Evolutionary conservation across 2,888 invertebrate species (phyloP), one percentile per base, ranked within the genome.

Genomic region (Patella depressa): DNA sequence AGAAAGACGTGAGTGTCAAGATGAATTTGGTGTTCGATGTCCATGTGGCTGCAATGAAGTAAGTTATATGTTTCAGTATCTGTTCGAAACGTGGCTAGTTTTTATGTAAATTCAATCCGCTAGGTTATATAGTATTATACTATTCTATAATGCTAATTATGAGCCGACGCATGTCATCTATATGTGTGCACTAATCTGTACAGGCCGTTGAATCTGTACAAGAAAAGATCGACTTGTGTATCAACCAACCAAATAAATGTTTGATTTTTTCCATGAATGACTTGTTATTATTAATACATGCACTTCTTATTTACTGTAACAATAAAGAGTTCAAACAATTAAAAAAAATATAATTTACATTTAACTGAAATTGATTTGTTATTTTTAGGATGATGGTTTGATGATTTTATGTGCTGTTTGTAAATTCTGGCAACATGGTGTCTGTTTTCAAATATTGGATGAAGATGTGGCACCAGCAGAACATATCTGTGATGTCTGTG

Each of bases 371-470:
- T 29, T 19, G 45, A 53, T 78, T 75, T 55, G 45, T 77, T 77
- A 76, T 29, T 78, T 84, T 9, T 80, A 90, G 89, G 91, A 91
- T 84, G 91, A 92, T 86, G 92, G 91, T 4, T 82, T 92, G 81
- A 92, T 92, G 92, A 87, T 92, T n/a, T 83, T 90, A 76, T 92
- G 92, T 86, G 88, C 87, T 71, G 78, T 85, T 2, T 92, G 92
- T 81, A 87, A 87, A 65, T 85, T 83, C 77, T 92, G 92, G 92
- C 92, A 92, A 79, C 92, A 92, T 86, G 92, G 89, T n/a, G 84
- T 89, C 15, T 91, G 91, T 81, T 90, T 90, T 81, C 80, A 82
- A 17, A 85, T 91, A 12, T 75, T 84, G 45, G 81, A 84, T 70
- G 89, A 90, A 79, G 82, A 85, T 34, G 85, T 87, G 5, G 90